Evolutionary conservation across 2,113 vertebrate genomes (phyloP), one percentile per base, ranked within the genome.

Genomic region (Lathamus discolor): DNA sequence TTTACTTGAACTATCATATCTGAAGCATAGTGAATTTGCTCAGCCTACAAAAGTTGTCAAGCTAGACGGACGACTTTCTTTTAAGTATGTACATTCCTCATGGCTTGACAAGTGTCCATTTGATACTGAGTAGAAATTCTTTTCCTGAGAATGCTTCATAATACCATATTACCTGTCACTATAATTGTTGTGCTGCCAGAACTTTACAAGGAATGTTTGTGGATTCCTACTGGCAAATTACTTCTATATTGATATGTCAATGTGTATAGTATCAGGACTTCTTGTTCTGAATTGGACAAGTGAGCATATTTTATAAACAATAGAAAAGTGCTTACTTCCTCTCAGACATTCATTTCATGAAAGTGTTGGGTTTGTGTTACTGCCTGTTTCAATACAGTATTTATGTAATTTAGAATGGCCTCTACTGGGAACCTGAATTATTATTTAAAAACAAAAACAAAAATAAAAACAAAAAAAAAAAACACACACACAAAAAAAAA

Each of bases 1-100:
- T 96, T 96, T 97, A 95, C 95, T 96, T 95, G 87, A 96, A 96
- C 95, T 94, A 97, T 97, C 83, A 92, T 97, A 96, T 83, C 86
- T 81, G 87, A 83, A 88, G 77, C 94, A 95, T 97, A 97, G 92
- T 97, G 96, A 93, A 96, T 96, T 97, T 97, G 74, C 78, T 95
- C 92, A 95, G 85, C n/a, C 74, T 86, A 91, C 70, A 86, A 88
- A 92, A 96, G 87, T 93, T 96, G 93, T 95, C 96, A 87, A 41
- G 62, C 25, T 92, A 95, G 94, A 97, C 92, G 88, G 80, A 96
- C 16, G 27, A 89, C 73, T 83, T 92, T 91, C 92, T 94, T 92
- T 96, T 91, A 93, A 93, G 91, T 68, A 90, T 63, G 52, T 83
- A 72, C 83, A 96, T 96, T 96, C 82, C 77, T 97, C 93, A 94